Base-by-base conservation (phyloP, 2,888 invertebrate species). In the Ochropleura leucogaster region DNA sequence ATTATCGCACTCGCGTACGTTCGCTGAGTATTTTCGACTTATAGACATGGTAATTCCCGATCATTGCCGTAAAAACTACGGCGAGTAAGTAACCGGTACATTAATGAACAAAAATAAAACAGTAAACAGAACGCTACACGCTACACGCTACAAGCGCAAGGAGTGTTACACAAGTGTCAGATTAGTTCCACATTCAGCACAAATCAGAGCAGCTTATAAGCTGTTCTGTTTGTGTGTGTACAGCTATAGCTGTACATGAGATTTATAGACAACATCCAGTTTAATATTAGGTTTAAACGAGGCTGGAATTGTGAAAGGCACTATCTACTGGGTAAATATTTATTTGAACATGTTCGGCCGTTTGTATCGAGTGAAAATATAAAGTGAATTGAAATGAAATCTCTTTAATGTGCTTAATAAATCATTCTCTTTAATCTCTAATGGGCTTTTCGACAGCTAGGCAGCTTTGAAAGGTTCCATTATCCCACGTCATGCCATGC, bases 81-180 rank as follows among this genome's bases (percentile, higher is more conserved):
- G 49, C 46, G 59, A 49, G 47, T 57, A 65, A 57, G 62, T 42
- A 59, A 20, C 51, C 42, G 42, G 60, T 53, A 72, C 55, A 68
- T 65, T 44, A 64, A 53, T 72, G 63, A 64, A 76, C 64, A 67
- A 68, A 80, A 78, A 83, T 78, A 77, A 78, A 30, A 49, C 42
- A 57, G 74, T 69, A 74, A 84, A 84, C 80, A 68, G 53, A 75
- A 49, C n/a, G 42, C 62, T 51, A 16, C 55, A 42, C n/a, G 42
- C 62, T 51, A 16, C 55, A 42, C 42, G 30, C 30, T 30, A 30
- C 30, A 30, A 62, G 10, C 12, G 57, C 40, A 44, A 14, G 47
- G 59, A 60, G 68, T 20, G 51, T 73, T 72, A 14, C 68, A 80
- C 74, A 73, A 74, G 60, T 46, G 51, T 20, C 63, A 47, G 71